These are phyloP conservation scores for Aphidoletes aphidimyza DNA, from an alignment of 2,888 invertebrate species.

Conservation along the genomic window DNA sequence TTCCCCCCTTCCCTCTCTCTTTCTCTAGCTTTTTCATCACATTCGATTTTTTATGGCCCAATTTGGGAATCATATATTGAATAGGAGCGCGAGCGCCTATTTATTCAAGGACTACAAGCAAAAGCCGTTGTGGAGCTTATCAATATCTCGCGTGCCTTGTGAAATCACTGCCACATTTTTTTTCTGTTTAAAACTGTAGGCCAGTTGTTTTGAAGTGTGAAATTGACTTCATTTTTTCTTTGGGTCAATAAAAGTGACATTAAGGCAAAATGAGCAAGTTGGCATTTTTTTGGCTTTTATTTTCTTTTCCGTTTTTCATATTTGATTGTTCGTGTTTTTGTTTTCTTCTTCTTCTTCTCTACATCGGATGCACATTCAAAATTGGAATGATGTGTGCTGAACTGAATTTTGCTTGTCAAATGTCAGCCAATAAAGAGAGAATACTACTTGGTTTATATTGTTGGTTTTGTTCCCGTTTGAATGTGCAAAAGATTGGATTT, in stretches of 20 bases:
- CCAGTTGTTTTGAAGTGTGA: neutral
- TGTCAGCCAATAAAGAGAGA: neutral
- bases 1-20: no score
- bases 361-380: neutral
- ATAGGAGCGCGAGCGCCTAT: no score
- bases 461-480: no score
- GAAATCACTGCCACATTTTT: neutral
- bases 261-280: neutral
- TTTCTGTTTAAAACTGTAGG: neutral
- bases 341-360: neutral
- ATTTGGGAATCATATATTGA: no score
- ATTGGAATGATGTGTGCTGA: neutral
- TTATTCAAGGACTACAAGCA: no score
- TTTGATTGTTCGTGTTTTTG: neutral
- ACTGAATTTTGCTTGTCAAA: neutral
- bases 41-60: neutral
- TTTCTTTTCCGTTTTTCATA: neutral
- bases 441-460: no score
- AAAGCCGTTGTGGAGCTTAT: no score
- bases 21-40: no score
- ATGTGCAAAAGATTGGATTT: neutral
- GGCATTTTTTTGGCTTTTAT: neutral
- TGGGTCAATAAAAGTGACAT: conserved; percentile 11
- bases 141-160: neutral
- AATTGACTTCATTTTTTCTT: conserved; percentile 13